Evolutionary conservation across 2,113 vertebrate species (phyloP).

Genomic region (Ciconia boyciana): DNA sequence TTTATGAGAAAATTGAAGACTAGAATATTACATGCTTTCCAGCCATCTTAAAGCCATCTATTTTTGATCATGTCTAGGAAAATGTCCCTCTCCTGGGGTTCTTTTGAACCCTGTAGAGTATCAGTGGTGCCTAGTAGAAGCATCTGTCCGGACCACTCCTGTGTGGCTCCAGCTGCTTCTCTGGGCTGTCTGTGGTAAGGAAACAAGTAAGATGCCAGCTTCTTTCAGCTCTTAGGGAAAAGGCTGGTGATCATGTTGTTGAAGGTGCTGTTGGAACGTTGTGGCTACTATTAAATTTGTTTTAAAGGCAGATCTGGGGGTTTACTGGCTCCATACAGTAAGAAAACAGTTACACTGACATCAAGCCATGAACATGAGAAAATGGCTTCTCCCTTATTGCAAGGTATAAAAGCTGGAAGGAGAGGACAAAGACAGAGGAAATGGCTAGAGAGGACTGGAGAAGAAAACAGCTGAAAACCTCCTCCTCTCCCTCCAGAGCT

Average conservation of each 20-base stretch:
- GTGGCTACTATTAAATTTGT: not conserved
- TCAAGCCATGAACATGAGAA: not conserved
- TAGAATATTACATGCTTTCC: not conserved
- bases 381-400: not conserved
- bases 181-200: not conserved
- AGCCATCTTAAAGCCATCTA: not conserved
- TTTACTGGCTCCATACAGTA: not conserved
- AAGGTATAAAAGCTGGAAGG: not conserved
- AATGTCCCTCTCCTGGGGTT: not conserved
- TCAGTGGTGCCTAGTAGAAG: not conserved
- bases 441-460: not conserved
- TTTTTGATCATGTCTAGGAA: not conserved
- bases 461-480: constrained; percentile 37
- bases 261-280: not conserved
- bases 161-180: not conserved
- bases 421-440: not conserved
- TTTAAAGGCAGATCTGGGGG: not conserved
- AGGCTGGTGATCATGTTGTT: not conserved
- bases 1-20: not conserved
- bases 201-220: not conserved
- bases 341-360: not conserved
- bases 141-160: not conserved
- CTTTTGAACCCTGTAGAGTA: not conserved
- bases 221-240: not conserved
- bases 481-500: constrained; percentile 45